Percentiles rank a stretch among this genome's conserved stretches.
Conservation (phyloP, 1,140 invertebrate genomes). For the Carposina sasakii region DNA sequence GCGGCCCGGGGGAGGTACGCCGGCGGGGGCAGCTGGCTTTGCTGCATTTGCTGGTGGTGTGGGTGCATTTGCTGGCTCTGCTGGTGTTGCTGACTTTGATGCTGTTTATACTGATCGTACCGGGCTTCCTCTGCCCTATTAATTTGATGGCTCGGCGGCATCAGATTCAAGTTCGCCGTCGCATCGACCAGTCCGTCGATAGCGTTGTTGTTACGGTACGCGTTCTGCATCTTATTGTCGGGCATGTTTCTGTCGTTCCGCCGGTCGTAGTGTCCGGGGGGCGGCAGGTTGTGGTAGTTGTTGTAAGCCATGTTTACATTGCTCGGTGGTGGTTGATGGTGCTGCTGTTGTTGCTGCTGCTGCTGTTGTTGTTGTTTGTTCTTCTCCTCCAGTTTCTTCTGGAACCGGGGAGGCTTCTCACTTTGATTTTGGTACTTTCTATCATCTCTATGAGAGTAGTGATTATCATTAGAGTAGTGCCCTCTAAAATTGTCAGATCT, state of each 20-base stretch:
- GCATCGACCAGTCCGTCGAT: slow-evolving; percentile 61
- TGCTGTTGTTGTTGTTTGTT: slow-evolving; percentile 59
- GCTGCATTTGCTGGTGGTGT: background rate
- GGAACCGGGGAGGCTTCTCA: slow-evolving; percentile 69
- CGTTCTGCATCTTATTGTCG: slow-evolving; percentile 37
- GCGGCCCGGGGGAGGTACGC: slow-evolving; percentile 33
- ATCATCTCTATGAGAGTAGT: slow-evolving; percentile 45
- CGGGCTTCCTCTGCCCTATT: too few species aligned
- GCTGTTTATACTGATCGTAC: too few species aligned
- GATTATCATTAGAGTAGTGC: slow-evolving; percentile 19
- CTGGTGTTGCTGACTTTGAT: too few species aligned
- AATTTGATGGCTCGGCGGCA: too few species aligned
- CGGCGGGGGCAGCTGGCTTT: slow-evolving; percentile 31
- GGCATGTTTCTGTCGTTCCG: background rate
- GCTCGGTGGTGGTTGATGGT: slow-evolving; percentile 21
- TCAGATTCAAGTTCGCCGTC: slow-evolving; percentile 53
- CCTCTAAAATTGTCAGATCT: slow-evolving; percentile 45
- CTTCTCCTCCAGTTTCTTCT: slow-evolving; percentile 66
- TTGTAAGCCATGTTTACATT: slow-evolving; percentile 4
- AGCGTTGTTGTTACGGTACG: slow-evolving; percentile 38
- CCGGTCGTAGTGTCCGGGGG: background rate
- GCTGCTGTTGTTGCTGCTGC: slow-evolving; percentile 29
- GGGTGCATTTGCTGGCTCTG: background rate
- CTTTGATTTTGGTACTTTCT: slow-evolving; percentile 59
- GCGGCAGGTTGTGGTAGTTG: background rate